Percentiles rank a stretch among this genome's conserved stretches.
These are phyloP conservation scores for Ligdia adustata DNA, from an alignment of 2,888 invertebrate genomes.

Conservation along the genomic window DNA sequence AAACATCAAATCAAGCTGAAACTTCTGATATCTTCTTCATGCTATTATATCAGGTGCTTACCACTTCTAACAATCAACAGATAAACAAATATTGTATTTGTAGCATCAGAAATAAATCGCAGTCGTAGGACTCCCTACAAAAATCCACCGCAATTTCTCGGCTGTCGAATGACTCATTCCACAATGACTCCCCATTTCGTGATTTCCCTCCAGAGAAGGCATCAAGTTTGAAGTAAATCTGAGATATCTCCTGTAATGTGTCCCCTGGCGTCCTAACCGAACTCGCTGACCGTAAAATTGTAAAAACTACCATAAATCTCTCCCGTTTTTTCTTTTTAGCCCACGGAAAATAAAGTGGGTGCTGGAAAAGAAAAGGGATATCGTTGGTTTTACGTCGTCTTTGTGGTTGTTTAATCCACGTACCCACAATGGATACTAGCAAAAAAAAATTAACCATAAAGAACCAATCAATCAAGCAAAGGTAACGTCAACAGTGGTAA, in stretches of 20 bases:
- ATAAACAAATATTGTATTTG: too few species aligned
- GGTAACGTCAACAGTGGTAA: too few species aligned
- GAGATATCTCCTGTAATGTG: conserved; percentile 76
- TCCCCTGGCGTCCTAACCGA: conserved; percentile 70
- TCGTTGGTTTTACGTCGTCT: conserved; percentile 28
- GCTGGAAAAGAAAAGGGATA: conserved; percentile 28
- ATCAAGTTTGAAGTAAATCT: conserved; percentile 80
- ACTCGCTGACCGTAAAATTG: conserved; percentile 81
- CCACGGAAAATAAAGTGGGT: conserved; percentile 30
- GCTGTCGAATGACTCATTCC: conserved; percentile 58
- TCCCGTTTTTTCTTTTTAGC: conserved; percentile 54
- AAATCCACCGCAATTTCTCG: conserved; percentile 45
- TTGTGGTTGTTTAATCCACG: conserved; percentile 10
- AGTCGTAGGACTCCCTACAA: conserved; percentile 25
- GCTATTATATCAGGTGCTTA: too few species aligned
- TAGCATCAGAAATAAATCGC: conserved; percentile 15
- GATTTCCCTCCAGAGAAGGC: conserved; percentile 76
- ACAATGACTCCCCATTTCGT: conserved; percentile 68
- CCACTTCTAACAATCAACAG: too few species aligned
- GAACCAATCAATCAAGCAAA: too few species aligned
- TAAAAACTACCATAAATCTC: conserved; percentile 81
- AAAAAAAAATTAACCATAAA: neutral
- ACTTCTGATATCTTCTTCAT: too few species aligned
- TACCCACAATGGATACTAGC: neutral
- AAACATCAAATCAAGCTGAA: too few species aligned